Percentiles rank a stretch among this genome's conserved stretches.
phyloP scores from a whole-genome alignment of 2,797 vertebrate genomes.

The Holocentrus rufus region DNA sequence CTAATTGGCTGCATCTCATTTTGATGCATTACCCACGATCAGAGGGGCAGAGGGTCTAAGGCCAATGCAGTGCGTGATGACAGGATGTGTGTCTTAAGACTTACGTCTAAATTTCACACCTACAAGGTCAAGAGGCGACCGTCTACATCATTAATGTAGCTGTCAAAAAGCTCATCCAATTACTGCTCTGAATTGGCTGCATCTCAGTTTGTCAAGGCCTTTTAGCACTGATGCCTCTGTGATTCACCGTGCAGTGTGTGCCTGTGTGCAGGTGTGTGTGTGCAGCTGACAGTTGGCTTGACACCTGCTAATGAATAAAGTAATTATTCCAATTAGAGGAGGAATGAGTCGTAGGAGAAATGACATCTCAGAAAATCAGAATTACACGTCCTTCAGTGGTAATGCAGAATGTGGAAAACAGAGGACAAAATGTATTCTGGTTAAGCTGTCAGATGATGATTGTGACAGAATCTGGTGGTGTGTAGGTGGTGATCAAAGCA shows the following conservation, averaged over 20 bases:
- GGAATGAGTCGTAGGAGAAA: constrained; percentile 33
- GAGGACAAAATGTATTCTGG: background rate
- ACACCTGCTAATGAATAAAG: constrained; percentile 64
- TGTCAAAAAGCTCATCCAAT: constrained; percentile 76
- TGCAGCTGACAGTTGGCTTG: constrained; percentile 39
- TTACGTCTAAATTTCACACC: constrained; percentile 71
- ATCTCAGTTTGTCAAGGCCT: constrained; percentile 77
- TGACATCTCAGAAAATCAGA: constrained; percentile 47
- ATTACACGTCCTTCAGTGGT: constrained; percentile 32
- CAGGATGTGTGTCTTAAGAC: constrained; percentile 47
- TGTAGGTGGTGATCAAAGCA: background rate
- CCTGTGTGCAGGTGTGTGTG: background rate
- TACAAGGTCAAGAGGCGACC: constrained; percentile 66
- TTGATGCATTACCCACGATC: background rate
- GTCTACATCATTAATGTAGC: constrained; percentile 68
- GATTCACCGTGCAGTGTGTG: constrained; percentile 33
- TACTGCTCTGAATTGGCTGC: constrained; percentile 67
- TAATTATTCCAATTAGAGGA: constrained; percentile 56
- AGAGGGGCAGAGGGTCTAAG: constrained; percentile 11
- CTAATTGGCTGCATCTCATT: constrained; percentile 13
- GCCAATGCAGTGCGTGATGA: constrained; percentile 18
- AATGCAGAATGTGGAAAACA: constrained; percentile 3
- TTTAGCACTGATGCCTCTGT: constrained; percentile 63
- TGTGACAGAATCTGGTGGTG: background rate
- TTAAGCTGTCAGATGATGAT: background rate